Percentiles rank a stretch among this genome's conserved stretches.
Evolutionary conservation across 2,113 vertebrate genomes (phyloP).

Genomic region (Syrmaticus mikado): DNA sequence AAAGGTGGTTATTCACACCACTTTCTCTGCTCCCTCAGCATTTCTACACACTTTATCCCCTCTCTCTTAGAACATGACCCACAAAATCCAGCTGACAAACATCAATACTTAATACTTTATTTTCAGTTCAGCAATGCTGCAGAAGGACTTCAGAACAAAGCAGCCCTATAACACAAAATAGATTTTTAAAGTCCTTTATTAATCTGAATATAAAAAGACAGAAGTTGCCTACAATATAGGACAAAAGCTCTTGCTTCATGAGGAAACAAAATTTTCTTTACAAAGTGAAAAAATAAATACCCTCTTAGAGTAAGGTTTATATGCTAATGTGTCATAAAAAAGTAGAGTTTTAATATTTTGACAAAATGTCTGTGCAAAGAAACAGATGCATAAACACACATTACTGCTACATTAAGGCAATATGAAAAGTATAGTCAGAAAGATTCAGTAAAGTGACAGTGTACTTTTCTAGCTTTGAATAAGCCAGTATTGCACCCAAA

Average conservation of each 20-base stretch:
- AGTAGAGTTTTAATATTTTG: slow-evolving; percentile 86
- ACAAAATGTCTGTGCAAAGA: slow-evolving; percentile 94
- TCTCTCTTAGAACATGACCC: neutral
- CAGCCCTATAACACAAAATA: neutral
- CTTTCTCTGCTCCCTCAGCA: neutral
- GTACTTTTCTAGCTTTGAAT: slow-evolving; percentile 85
- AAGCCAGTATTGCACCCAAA: slow-evolving; percentile 92
- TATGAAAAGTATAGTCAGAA: slow-evolving; percentile 87
- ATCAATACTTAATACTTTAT: neutral
- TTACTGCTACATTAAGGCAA: slow-evolving; percentile 98
- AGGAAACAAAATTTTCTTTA: slow-evolving; percentile 94
- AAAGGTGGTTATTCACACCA: neutral
- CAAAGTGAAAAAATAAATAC: slow-evolving; percentile 92
- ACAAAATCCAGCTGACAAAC: neutral
- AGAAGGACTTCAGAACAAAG: neutral
- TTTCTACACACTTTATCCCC: neutral
- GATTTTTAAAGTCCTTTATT: slow-evolving; percentile 80
- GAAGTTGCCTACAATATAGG: slow-evolving; percentile 86
- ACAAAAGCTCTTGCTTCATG: slow-evolving; percentile 92
- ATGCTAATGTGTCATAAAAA: slow-evolving; percentile 87
- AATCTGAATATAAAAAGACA: slow-evolving; percentile 88
- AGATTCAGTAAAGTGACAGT: slow-evolving; percentile 96
- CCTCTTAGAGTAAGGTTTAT: slow-evolving; percentile 87
- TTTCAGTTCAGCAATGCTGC: neutral
- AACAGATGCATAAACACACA: slow-evolving; percentile 91